phyloP scores from a whole-genome alignment of 2,797 vertebrate genomes.

The Dendrocincla fuliginosa region DNA sequence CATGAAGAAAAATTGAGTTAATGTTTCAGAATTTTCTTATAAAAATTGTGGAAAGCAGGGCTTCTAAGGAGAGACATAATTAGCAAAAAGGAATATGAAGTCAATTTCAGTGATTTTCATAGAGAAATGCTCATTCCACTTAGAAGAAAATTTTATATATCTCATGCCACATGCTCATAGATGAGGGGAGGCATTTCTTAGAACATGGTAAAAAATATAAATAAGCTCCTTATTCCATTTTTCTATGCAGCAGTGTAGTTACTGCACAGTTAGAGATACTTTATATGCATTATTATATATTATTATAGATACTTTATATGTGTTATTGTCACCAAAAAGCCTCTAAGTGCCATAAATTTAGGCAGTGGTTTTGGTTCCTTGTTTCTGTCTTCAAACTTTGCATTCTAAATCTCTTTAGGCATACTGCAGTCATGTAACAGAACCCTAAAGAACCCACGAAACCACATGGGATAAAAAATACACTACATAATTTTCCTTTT shows the following conservation, averaged over 20 bases:
- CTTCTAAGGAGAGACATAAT: background rate
- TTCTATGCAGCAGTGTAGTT: background rate
- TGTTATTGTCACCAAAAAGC: background rate
- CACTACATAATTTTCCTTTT: background rate
- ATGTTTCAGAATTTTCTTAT: background rate
- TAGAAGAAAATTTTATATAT: background rate
- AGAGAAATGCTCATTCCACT: background rate
- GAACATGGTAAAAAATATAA: background rate
- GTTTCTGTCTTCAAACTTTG: background rate
- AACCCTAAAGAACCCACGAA: background rate
- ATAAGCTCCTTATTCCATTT: background rate
- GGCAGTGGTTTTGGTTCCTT: background rate
- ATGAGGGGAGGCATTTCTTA: background rate
- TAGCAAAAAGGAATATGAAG: background rate
- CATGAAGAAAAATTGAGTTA: background rate
- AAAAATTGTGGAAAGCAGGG: background rate
- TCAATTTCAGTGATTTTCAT: background rate
- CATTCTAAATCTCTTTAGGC: background rate
- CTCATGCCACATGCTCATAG: fast-evolving
- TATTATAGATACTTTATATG: background rate
- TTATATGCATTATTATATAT: background rate
- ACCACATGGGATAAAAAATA: background rate
- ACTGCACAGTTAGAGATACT: background rate
- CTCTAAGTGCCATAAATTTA: background rate
- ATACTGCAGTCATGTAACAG: background rate